Percentiles rank a stretch among this genome's conserved stretches.
Evolutionary conservation across 1,140 invertebrate species (phyloP).

Genomic region (Epicauta chinensis): DNA sequence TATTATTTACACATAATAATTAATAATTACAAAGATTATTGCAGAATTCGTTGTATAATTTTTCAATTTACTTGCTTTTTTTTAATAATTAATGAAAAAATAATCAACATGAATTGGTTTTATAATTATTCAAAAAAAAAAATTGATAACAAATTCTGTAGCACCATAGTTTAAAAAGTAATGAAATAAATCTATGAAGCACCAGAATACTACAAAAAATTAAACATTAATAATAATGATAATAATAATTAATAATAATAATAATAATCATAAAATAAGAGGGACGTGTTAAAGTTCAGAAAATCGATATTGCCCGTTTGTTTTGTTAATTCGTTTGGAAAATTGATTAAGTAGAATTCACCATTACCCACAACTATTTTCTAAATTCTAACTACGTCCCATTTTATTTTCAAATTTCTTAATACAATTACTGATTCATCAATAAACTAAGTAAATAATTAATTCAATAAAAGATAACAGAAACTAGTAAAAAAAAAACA

Average conservation of each 20-base stretch:
- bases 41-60: constrained; percentile 35
- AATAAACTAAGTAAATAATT: constrained; percentile 14
- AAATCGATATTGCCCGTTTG: constrained; percentile 17
- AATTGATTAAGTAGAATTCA: constrained; percentile 3
- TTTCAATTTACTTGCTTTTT: constrained; percentile 8
- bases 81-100: constrained; percentile 17
- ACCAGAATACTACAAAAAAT: constrained; percentile 38
- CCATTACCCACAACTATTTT: constrained; percentile 12
- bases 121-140: constrained; percentile 11
- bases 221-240: too few species aligned
- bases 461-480: too few species aligned
- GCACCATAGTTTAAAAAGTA: constrained; percentile 36
- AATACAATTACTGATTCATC: too few species aligned
- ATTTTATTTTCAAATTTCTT: constrained; percentile 19
- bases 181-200: constrained; percentile 39
- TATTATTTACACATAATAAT: constrained; percentile 32
- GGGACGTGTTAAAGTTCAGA: constrained; percentile 41
- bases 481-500: constrained; percentile 12
- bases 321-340: not conserved
- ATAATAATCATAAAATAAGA: not conserved
- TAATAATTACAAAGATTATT: constrained; percentile 26
- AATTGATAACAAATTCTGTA: constrained; percentile 33
- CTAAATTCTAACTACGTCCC: constrained; percentile 40
- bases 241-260: too few species aligned
- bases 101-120: constrained; percentile 25